phyloP scores from a whole-genome alignment of 2,797 vertebrate genomes.

The Oryzias dopingdopingensis region DNA sequence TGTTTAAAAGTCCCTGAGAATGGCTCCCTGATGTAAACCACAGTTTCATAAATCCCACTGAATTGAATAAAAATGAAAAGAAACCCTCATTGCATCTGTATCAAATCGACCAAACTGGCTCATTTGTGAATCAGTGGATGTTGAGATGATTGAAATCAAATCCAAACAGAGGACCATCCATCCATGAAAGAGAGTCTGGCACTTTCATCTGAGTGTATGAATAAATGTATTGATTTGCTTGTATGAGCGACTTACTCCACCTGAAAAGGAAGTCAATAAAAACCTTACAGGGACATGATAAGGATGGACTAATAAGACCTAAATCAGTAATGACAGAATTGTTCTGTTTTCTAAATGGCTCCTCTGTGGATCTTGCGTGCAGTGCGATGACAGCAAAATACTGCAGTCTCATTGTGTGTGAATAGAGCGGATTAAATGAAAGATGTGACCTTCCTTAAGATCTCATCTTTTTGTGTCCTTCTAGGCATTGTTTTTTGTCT shows the following conservation, averaged over 20 bases:
- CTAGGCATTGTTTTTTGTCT: slow-evolving; percentile 5
- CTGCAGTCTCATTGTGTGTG: slow-evolving; percentile 24
- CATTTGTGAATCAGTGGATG: background rate
- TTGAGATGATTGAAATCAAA: slow-evolving; percentile 13
- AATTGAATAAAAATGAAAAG: background rate
- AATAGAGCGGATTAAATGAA: slow-evolving; percentile 17
- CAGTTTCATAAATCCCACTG: background rate
- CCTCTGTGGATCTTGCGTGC: slow-evolving; percentile 26
- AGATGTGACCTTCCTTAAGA: slow-evolving; percentile 14
- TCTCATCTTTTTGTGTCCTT: slow-evolving; percentile 10
- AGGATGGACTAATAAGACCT: slow-evolving; percentile 43
- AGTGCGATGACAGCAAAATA: slow-evolving; percentile 13
- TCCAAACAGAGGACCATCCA: slow-evolving; percentile 15
- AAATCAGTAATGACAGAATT: slow-evolving; percentile 41
- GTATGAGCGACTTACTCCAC: slow-evolving; percentile 48
- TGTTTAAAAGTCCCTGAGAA: background rate
- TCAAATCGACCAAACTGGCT: background rate
- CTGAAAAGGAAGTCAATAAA: slow-evolving; percentile 50
- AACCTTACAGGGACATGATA: slow-evolving; percentile 59
- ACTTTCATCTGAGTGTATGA: slow-evolving; percentile 45
- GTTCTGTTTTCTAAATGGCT: slow-evolving; percentile 27
- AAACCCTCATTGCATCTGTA: background rate
- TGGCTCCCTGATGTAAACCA: background rate
- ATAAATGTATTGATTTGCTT: slow-evolving; percentile 63
- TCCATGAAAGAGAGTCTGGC: slow-evolving; percentile 20